These are phyloP conservation scores for Urocynchramus pylzowi DNA, from an alignment of 2,113 vertebrate species.

Conservation along the genomic window DNA sequence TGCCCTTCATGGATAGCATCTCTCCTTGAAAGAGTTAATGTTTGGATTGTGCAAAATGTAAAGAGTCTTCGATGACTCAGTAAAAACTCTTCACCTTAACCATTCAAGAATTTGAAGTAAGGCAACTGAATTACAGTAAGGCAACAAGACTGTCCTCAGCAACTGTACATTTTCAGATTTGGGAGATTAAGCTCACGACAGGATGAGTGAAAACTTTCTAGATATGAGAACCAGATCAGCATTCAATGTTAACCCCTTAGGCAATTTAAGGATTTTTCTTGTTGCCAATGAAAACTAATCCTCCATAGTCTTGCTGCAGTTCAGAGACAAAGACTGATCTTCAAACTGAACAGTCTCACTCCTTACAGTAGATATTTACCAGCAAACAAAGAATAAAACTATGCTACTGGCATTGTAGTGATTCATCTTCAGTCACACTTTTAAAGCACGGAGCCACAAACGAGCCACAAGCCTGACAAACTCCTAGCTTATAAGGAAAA, in stretches of 20 bases:
- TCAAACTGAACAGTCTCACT: background rate
- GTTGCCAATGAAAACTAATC: background rate
- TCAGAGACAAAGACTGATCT: background rate
- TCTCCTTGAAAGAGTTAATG: background rate
- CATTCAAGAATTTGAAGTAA: background rate
- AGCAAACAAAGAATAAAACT: background rate
- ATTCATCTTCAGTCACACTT: background rate
- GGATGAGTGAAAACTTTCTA: background rate
- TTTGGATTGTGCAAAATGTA: background rate
- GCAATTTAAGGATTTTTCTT: background rate
- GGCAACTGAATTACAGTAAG: background rate
- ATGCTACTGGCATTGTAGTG: background rate
- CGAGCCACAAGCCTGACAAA: background rate
- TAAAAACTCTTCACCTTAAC: background rate
- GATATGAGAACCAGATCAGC: background rate
- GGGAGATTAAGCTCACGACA: background rate
- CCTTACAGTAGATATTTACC: background rate
- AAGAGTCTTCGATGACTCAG: background rate
- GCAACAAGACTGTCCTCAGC: background rate
- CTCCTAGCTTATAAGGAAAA: background rate
- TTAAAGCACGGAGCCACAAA: background rate
- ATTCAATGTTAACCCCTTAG: background rate
- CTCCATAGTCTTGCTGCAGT: background rate
- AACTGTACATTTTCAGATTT: background rate
- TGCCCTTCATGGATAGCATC: rapidly evolving